Evolutionary conservation across 1,140 invertebrate species (phyloP), one percentile per base, ranked within the genome.

Genomic region (Drosophila ohnishii): DNA sequence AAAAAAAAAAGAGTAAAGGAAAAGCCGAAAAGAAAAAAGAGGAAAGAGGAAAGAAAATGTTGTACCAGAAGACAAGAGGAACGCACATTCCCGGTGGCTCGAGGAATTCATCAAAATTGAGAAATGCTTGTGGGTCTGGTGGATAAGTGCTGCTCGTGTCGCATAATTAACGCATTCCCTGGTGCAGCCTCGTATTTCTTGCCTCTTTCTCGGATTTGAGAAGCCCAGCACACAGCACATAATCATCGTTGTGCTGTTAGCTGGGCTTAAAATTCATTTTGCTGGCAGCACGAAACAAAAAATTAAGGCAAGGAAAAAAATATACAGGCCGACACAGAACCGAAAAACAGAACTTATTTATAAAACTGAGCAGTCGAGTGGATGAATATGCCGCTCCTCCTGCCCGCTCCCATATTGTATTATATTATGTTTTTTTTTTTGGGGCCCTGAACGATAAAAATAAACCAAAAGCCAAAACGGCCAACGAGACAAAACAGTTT

Each of bases 291-390:
- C 35, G 57, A 34, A 44, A 19, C 11, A 6, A 37, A 34, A 53
- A n/a, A 40, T 22, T 22, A 22, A 22, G 22, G 19, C 5, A 19
- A 45, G 0, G 25, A 35, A 62, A 11, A 35, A 28, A 11, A 56
- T 35, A 45, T 53, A 45, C 47, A 42, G 34, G 39, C 45, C 19
- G 35, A 37, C 51, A 47, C 9, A 70, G 64, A 40, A 42, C 53
- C 28, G 37, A 67, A 76, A 56, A 70, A 72, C 66, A 40, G 64
- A 88, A 87, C 66, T 86, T 87, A 82, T 87, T 86, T 88, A 77
- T 88, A 87, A 86, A 88, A 74, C 72, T 81, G 76, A 77, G 75
- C 83, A 87, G 75, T 83, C 84, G 67, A 87, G 79, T 83, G 83
- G 81, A 83, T 88, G 76, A 79, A 86, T 71, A 69, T 76, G 42